Percentiles rank a stretch among this genome's conserved stretches.
phyloP scores from a whole-genome alignment of 2,113 vertebrate genomes.

The Holacanthus passer region DNA sequence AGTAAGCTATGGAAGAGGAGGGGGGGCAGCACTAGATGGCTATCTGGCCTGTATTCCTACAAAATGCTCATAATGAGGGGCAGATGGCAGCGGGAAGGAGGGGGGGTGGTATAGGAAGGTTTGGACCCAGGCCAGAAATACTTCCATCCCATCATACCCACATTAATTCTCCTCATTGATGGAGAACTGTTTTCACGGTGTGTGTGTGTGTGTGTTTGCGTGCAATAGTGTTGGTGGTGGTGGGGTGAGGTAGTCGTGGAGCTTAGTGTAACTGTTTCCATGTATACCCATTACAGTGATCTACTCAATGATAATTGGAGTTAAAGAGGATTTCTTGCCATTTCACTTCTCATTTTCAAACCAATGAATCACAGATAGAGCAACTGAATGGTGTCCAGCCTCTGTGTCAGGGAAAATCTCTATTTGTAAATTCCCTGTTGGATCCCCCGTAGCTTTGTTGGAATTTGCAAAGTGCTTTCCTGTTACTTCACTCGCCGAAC shows the following conservation, averaged over 20 bases:
- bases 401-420: slow-evolving; percentile 1
- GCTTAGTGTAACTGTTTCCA: slow-evolving; percentile 63
- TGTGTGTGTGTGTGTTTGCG: slow-evolving; percentile 34
- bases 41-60: slow-evolving; percentile 62
- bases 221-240: slow-evolving; percentile 19
- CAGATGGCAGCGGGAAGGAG: slow-evolving; percentile 60
- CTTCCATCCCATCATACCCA: slow-evolving; percentile 73
- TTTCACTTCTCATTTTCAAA: slow-evolving; percentile 67
- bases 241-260: slow-evolving; percentile 22
- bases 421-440: slow-evolving; percentile 24
- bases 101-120: slow-evolving; percentile 47
- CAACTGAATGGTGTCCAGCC: slow-evolving; percentile 1
- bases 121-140: slow-evolving; percentile 69
- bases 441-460: slow-evolving; percentile 35
- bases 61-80: slow-evolving; percentile 76
- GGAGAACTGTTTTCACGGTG: slow-evolving; percentile 64
- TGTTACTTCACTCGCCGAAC: slow-evolving; percentile 25
- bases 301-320: slow-evolving; percentile 64
- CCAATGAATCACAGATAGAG: slow-evolving; percentile 48
- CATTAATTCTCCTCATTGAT: slow-evolving; percentile 69
- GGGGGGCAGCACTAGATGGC: slow-evolving; percentile 17
- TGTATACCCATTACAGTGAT: slow-evolving; percentile 64
- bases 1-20: slow-evolving; percentile 16
- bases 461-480: slow-evolving; percentile 39
- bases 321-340: slow-evolving; percentile 70